phyloP scores from a whole-genome alignment of 2,113 vertebrate genomes.

The Crotophaga sulcirostris region DNA sequence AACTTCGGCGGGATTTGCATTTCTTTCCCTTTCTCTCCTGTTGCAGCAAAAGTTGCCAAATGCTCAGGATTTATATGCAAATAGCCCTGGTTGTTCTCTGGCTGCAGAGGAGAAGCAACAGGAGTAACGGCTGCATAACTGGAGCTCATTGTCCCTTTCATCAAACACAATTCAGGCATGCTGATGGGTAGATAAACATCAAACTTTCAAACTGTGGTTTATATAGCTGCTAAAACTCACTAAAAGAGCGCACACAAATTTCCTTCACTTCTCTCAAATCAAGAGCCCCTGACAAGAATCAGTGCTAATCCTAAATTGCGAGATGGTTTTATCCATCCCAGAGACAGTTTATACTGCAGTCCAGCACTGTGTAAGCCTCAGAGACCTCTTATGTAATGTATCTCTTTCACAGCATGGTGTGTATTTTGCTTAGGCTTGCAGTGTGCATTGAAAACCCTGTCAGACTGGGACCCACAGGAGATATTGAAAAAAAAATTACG shows the following conservation, averaged over 20 bases:
- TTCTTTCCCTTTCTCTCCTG: neutral
- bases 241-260: slow-evolving; percentile 49
- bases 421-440: slow-evolving; percentile 27
- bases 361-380: slow-evolving; percentile 1
- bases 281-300: slow-evolving; percentile 48
- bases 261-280: slow-evolving; percentile 46
- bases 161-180: slow-evolving; percentile 27
- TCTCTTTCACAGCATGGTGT: neutral
- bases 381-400: slow-evolving; percentile 43
- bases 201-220: slow-evolving; percentile 48
- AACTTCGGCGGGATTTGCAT: neutral
- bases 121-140: neutral
- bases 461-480: neutral
- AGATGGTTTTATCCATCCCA: neutral
- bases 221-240: slow-evolving; percentile 47
- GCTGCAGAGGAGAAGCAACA: neutral
- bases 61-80: neutral
- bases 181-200: slow-evolving; percentile 44
- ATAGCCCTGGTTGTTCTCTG: neutral
- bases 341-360: slow-evolving; percentile 55
- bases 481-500: neutral
- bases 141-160: slow-evolving; percentile 35
- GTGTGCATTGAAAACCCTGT: neutral
- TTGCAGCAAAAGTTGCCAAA: neutral
- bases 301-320: slow-evolving; percentile 22